Conservation (phyloP, 2,888 invertebrate species). For the Tipula confusa region DNA sequence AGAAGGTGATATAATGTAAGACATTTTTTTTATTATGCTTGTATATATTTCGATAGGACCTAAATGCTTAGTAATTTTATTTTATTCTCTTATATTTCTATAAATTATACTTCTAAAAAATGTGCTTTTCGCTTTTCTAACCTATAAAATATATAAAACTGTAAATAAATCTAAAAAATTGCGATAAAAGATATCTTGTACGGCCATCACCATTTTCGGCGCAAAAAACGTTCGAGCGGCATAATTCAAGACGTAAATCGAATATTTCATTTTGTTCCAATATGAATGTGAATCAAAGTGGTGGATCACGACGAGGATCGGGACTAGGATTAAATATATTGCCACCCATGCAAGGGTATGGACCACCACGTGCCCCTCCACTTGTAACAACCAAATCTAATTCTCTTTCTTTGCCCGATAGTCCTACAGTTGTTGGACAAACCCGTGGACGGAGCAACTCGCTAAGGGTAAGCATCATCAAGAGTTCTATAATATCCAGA, state of each 20-base stretch:
- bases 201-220: conserved; percentile 93
- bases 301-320: conserved; percentile 56
- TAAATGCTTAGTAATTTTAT: conserved; percentile 15
- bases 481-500: background rate
- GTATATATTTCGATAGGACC: background rate
- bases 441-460: conserved; percentile 81
- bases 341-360: conserved; percentile 55
- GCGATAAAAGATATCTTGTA: conserved; percentile 71
- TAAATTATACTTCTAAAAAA: background rate
- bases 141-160: background rate
- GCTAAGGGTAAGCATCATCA: conserved; percentile 59
- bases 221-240: conserved; percentile 89
- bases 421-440: conserved; percentile 75
- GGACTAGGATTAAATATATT: conserved; percentile 57
- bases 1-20: conserved; percentile 94
- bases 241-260: conserved; percentile 84
- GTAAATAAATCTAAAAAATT: conserved; percentile 37
- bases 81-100: conserved; percentile 5
- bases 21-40: conserved; percentile 36
- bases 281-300: conserved; percentile 62
- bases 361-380: conserved; percentile 64
- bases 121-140: background rate
- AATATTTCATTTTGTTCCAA: conserved; percentile 88
- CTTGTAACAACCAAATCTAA: conserved; percentile 80
- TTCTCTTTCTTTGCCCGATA: conserved; percentile 83